phyloP scores from a whole-genome alignment of 1,140 invertebrate genomes.

The Macrobrachium nipponense region DNA sequence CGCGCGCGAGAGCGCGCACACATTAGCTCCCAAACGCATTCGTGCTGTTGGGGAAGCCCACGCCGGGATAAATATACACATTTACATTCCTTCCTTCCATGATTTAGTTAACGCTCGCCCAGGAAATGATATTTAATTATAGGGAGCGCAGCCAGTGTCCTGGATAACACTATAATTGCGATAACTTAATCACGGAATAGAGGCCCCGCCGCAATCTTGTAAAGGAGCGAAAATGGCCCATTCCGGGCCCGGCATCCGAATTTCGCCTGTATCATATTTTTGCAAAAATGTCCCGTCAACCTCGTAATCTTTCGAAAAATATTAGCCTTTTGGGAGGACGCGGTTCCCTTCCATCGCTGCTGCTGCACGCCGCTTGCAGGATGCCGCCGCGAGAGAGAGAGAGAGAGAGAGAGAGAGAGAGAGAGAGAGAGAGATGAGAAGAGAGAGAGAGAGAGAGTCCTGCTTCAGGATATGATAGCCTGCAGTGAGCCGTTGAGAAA shows the following conservation, averaged over 20 bases:
- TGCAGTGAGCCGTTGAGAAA: too few relatives aligned
- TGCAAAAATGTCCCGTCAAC: slow-evolving; percentile 4
- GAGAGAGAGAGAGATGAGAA: too few relatives aligned
- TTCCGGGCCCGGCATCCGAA: slow-evolving; percentile 11
- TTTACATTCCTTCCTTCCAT: slow-evolving; percentile 17
- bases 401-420: too few relatives aligned
- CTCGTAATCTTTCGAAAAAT: slow-evolving; percentile 22
- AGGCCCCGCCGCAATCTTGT: slow-evolving; percentile 12
- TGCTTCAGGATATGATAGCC: too few relatives aligned
- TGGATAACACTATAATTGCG: slow-evolving; percentile 9
- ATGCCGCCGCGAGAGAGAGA: background rate
- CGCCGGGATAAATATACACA: background rate
- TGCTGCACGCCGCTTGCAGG: background rate
- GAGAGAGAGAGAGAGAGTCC: too few relatives aligned
- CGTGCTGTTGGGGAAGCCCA: background rate
- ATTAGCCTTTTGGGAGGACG: background rate
- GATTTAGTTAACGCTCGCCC: background rate
- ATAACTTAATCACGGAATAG: slow-evolving; percentile 34
- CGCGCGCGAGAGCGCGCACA: too few relatives aligned
- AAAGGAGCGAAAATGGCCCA: slow-evolving; percentile 26
- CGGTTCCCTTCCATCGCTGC: background rate
- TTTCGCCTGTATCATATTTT: slow-evolving; percentile 41
- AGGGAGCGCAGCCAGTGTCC: slow-evolving; percentile 12
- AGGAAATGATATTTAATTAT: slow-evolving; percentile 44
- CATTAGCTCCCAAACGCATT: background rate